Evolutionary conservation across 2,113 vertebrate genomes (phyloP), one percentile per base, ranked within the genome.

Genomic region (Leiothrix lutea): DNA sequence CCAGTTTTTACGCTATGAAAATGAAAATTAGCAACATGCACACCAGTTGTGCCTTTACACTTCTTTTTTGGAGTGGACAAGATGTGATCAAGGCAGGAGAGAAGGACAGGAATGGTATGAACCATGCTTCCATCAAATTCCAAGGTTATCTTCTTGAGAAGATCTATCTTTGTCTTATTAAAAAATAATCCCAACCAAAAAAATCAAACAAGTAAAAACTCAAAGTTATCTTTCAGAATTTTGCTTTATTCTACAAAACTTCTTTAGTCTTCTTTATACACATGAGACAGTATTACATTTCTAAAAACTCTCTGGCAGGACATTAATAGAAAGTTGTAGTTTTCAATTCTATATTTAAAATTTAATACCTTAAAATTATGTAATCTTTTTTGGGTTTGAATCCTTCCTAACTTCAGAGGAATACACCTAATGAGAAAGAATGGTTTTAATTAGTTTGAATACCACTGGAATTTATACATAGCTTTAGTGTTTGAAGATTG

Each of bases 361-460:
- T 81, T 33, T 61, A 89, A 69, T 87, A 12, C 31, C 17, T 72
- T 92, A 65, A 86, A 91, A 79, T 84, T 36, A 45, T 61, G 61
- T 36, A 24, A 35, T 22, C 14, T 50, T 79, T 79, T 80, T 65
- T 80, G 28, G 24, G 77, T 35, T 42, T 70, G 35, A 82, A 65
- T 50, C 8, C 4, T 92, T 77, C 35, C 38, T 80, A 66, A 57
- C 26, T 92, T 87, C 67, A 83, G 86, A 90, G 38, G 47, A 90
- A 83, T 56, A 26, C 3, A 47, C 62, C 54, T 94, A 85, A 83
- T 67, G 21, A 90, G 61, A 87, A 93, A 61, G 50, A 87, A 93
- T 86, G 51, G 9, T 47, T 95, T 92, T 93, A 81, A 82, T 95
- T 89, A 78, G 51, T 56, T 96, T 75, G 81, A 79, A 33, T 66